Percentiles rank a stretch among this genome's conserved stretches.
These are phyloP conservation scores for Eurytoma adleriae DNA, from an alignment of 2,888 invertebrate genomes.

Conservation along the genomic window DNA sequence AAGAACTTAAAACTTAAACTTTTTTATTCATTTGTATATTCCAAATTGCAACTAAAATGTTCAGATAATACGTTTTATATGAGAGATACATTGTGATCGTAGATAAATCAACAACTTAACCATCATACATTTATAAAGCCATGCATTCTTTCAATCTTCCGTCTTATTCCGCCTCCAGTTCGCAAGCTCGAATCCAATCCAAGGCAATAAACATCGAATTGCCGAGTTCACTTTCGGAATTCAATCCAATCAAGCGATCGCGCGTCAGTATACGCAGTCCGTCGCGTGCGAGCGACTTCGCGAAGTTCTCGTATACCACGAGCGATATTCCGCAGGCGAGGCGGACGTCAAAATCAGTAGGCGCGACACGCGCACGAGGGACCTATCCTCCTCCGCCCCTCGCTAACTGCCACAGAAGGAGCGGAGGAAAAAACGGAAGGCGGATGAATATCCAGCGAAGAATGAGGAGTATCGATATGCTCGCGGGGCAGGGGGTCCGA, in stretches of 20 bases:
- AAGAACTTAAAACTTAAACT: too few relatives aligned
- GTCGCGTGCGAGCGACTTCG: neutral
- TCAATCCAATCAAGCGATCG: slow-evolving; percentile 43
- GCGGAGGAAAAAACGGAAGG: neutral
- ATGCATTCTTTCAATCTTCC: too few relatives aligned
- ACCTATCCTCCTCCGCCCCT: neutral
- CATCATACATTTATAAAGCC: too few relatives aligned
- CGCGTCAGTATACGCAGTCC: slow-evolving; percentile 12
- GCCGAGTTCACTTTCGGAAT: neutral
- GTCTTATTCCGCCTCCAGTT: too few relatives aligned
- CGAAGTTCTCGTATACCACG: neutral
- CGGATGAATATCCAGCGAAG: neutral
- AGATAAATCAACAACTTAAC: too few relatives aligned
- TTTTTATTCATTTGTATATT: too few relatives aligned
- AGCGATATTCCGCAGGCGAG: slow-evolving; percentile 13
- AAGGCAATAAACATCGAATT: too few relatives aligned
- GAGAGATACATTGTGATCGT: too few relatives aligned
- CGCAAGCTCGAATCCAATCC: too few relatives aligned
- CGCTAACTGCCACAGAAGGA: neutral
- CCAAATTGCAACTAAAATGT: too few relatives aligned
- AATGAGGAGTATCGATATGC: slow-evolving; percentile 5
- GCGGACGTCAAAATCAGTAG: slow-evolving; percentile 29
- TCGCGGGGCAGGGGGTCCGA: too few relatives aligned
- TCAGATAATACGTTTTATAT: too few relatives aligned
- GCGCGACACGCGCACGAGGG: slow-evolving; percentile 25